A percentile compares a stretch with the other conserved stretches of the same genome.
Conservation (phyloP, 2,113 vertebrate genomes). For the Potamarius usumacintae region DNA sequence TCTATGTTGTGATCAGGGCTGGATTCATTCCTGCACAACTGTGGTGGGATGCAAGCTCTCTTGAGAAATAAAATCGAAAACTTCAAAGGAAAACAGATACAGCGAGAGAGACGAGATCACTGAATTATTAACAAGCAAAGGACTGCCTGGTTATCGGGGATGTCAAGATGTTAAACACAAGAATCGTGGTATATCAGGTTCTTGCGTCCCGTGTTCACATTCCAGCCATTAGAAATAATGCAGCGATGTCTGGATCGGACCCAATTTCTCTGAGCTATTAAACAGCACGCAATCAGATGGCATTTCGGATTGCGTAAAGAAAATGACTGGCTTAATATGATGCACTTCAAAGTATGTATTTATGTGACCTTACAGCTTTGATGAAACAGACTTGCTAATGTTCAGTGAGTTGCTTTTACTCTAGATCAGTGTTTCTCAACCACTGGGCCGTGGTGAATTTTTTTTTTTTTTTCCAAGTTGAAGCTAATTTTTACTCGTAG, state of each 20-base stretch:
- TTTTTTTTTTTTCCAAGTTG: too few relatives aligned
- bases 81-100: slow-evolving; percentile 41
- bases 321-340: neutral
- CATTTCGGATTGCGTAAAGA: neutral
- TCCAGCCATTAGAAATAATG: slow-evolving; percentile 1
- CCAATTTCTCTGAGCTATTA: neutral
- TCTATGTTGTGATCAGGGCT: slow-evolving; percentile 38
- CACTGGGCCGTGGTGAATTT: too few relatives aligned
- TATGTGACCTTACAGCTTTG: neutral
- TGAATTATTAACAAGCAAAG: slow-evolving; percentile 63
- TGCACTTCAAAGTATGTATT: neutral
- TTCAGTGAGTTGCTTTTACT: neutral
- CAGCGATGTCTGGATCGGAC: neutral
- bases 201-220: slow-evolving; percentile 33
- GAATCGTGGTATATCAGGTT: slow-evolving; percentile 66
- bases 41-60: slow-evolving; percentile 1
- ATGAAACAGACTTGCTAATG: neutral
- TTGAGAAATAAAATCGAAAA: slow-evolving; percentile 30
- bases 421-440: neutral
- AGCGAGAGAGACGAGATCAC: slow-evolving; percentile 52
- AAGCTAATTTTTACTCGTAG: too few relatives aligned
- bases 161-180: slow-evolving; percentile 64
- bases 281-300: neutral
- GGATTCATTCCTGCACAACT: neutral
- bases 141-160: slow-evolving; percentile 56